Percentiles rank a stretch among this genome's conserved stretches.
Evolutionary conservation across 92 coral and sea anemone species (phyloP).

Genomic region (Montipora capitata): DNA sequence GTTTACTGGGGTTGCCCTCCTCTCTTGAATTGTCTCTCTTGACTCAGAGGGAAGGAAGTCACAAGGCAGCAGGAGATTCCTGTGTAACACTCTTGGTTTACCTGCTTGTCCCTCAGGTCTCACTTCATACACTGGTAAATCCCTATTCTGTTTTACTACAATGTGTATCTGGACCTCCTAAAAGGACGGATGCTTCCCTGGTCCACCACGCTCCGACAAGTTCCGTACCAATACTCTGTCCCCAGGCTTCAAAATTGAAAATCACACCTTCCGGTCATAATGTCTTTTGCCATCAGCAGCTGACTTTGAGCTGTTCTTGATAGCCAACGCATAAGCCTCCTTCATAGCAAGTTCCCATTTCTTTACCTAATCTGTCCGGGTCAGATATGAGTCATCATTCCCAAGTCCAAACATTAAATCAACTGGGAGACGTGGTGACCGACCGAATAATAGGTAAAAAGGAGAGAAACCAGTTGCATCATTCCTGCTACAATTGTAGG

Average conservation of each 20-base stretch:
- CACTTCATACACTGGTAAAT: conserved; percentile 18
- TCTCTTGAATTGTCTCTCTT: not conserved
- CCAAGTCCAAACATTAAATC: too few relatives aligned
- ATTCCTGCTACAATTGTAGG: not conserved
- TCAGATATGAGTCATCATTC: not conserved
- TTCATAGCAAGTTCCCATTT: not conserved
- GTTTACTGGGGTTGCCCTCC: not conserved
- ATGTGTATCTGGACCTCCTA: conserved; percentile 67
- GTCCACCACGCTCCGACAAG: too few relatives aligned
- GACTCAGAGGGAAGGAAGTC: conserved; percentile 41
- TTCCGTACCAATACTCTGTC: too few relatives aligned
- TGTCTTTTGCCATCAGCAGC: too few relatives aligned
- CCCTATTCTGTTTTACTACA: conserved; percentile 56
- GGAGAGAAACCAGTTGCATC: too few relatives aligned
- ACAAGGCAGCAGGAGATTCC: conserved; percentile 73
- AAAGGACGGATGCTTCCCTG: conserved; percentile 14
- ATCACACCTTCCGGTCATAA: too few relatives aligned
- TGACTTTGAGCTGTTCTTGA: too few relatives aligned
- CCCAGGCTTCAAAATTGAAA: too few relatives aligned
- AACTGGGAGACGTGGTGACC: too few relatives aligned
- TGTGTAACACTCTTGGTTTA: conserved; percentile 53
- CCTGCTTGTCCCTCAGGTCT: conserved; percentile 19
- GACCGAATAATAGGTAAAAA: too few relatives aligned
- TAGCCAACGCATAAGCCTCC: too few relatives aligned
- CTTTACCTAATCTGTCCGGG: conserved; percentile 32